Evolutionary conservation across 92 coral and sea anemone genomes (phyloP).

Genomic region (Phenganax subtilis): DNA sequence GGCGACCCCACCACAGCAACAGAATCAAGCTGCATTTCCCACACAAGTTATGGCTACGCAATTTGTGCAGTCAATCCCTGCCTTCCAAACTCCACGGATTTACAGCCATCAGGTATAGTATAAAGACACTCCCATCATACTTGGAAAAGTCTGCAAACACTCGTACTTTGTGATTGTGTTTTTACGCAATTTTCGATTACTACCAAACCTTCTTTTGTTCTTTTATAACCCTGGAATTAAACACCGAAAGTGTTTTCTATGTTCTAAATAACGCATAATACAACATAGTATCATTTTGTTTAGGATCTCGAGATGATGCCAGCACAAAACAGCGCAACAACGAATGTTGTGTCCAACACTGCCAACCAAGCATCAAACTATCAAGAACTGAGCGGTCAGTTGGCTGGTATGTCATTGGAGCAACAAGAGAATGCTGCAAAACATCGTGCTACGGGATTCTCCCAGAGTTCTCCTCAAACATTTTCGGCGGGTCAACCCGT

Average conservation of each 20-base stretch:
- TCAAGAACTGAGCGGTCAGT: conserved; percentile 72
- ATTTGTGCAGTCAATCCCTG: conserved; percentile 13
- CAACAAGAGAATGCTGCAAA: conserved; percentile 64
- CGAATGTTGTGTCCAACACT: conserved; percentile 54
- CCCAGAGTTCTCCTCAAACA: conserved; percentile 72
- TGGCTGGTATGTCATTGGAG: conserved; percentile 67
- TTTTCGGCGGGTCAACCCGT: conserved; percentile 71
- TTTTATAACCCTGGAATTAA: no score
- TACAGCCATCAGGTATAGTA: conserved; percentile 12
- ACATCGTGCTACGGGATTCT: conserved; percentile 71
- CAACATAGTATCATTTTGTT: background rate
- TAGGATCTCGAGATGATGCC: conserved; percentile 72
- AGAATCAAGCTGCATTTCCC: conserved; percentile 17
- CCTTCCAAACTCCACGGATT: conserved; percentile 20
- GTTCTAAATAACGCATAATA: no score
- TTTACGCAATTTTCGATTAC: no score
- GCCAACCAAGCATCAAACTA: conserved; percentile 56
- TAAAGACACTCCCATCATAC: background rate
- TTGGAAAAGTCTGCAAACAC: no score
- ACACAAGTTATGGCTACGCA: conserved; percentile 1
- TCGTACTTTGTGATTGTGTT: no score
- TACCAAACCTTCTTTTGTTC: no score
- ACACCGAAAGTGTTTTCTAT: no score
- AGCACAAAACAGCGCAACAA: conserved; percentile 40
- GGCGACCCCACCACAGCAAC: conserved; percentile 27